Conservation (phyloP, 2,888 invertebrate genomes). For the Calliopum simillimum region DNA sequence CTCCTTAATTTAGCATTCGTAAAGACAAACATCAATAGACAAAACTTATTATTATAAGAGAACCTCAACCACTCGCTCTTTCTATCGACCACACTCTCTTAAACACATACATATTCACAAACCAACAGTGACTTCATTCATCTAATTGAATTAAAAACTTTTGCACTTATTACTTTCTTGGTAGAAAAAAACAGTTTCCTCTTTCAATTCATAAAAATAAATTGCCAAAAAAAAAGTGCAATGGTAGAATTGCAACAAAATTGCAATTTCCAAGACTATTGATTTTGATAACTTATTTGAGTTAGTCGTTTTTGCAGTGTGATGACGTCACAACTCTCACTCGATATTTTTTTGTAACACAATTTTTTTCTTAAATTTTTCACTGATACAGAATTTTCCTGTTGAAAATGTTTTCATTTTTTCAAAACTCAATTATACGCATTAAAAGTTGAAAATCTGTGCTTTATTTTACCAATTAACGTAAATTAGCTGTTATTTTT, state of each 20-base stretch:
- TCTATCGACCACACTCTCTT: constrained; percentile 35
- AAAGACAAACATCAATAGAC: background rate
- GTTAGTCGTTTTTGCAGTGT: constrained; percentile 25
- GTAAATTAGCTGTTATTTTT: constrained; percentile 47
- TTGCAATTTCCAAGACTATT: background rate
- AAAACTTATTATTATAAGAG: background rate
- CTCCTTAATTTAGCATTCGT: too few species aligned
- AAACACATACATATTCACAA: constrained; percentile 34
- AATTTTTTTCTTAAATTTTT: constrained; percentile 48
- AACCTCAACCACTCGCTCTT: constrained; percentile 4
- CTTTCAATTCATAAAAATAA: too few species aligned
- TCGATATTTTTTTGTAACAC: constrained; percentile 29
- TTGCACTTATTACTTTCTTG: constrained; percentile 6
- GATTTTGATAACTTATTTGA: background rate
- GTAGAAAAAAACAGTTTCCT: background rate
- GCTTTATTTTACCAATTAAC: background rate
- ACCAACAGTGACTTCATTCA: constrained; percentile 9
- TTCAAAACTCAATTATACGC: background rate
- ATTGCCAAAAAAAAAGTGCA: too few species aligned
- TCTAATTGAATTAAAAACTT: constrained; percentile 23
- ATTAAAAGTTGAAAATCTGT: background rate
- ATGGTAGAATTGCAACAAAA: too few species aligned
- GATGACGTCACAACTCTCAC: constrained; percentile 39
- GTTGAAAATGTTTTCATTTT: background rate
- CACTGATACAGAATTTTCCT: constrained; percentile 44